Evolutionary conservation across 2,888 invertebrate species (phyloP), one percentile per base, ranked within the genome.

Genomic region (Zaprionus lineosus): DNA sequence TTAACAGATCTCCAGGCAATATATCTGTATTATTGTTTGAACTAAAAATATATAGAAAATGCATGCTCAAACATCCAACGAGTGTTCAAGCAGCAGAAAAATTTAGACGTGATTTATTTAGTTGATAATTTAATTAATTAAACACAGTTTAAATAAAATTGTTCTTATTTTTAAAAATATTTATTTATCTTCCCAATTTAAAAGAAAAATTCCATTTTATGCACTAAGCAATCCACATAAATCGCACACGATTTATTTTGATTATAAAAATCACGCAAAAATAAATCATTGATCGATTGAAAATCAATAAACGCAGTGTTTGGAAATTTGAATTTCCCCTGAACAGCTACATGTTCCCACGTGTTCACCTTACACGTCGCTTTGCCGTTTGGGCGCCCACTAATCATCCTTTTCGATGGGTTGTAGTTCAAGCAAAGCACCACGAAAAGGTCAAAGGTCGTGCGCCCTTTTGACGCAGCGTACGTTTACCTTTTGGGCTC

Each of bases 381-480:
- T 69, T 83, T 78, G 74, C 73, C 83, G 57, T 53, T 59, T 59
- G 52, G 69, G 48, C 37, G 72, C 44, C 47, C 53, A 36, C 67
- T 51, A 66, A 46, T 72, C 60, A 66, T 33, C 37, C 60, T 44
- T 28, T 5, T 44, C 44, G n/a, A 52, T 36, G 46, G 24, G 21
- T 14, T 36, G n/a, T 16, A 43, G 40, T 28, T 5, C 39, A 29
- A 21, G n/a, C 14, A 55, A 61, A 51, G 21, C 36, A 44, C 55
- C 63, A 73, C 56, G 51, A 58, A 79, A 81, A 81, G 86, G 84
- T 84, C 82, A 86, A 81, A 81, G 79, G 59, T 84, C 74, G 59
- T 9, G 9, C 18, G 6, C 37, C 36, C 44, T 51, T 44, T 44
- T 41, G 44, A 59, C 6, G 24, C 26, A 36, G 50, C 59, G 81